Percentiles rank a stretch among this genome's conserved stretches.
These are phyloP conservation scores for Dreissena rostriformis DNA, from an alignment of 1,140 invertebrate genomes.

Conservation along the genomic window DNA sequence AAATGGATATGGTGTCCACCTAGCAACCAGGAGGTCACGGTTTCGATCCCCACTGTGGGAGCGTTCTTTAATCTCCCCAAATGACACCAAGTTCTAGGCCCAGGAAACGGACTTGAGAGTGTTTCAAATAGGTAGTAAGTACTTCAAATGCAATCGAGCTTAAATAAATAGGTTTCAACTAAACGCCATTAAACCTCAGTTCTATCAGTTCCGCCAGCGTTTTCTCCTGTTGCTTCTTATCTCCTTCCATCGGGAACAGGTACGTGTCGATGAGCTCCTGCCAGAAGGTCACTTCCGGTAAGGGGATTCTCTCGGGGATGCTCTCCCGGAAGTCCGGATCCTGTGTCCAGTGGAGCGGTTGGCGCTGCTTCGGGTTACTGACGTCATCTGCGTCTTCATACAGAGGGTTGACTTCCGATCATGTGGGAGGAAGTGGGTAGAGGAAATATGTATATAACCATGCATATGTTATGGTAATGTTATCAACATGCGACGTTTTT, in stretches of 20 bases:
- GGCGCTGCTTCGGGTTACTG: neutral
- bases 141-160: too few relatives aligned
- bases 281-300: slow-evolving; percentile 67
- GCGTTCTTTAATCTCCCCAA: too few relatives aligned
- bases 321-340: slow-evolving; percentile 60
- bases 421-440: too few relatives aligned
- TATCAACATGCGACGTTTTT: too few relatives aligned
- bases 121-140: too few relatives aligned
- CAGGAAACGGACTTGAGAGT: too few relatives aligned
- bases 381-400: slow-evolving; percentile 52
- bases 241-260: slow-evolving; percentile 69
- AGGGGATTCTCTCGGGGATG: slow-evolving; percentile 85
- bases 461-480: too few relatives aligned
- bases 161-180: too few relatives aligned
- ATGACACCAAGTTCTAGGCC: too few relatives aligned
- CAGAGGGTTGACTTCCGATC: slow-evolving; percentile 49
- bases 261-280: slow-evolving; percentile 69
- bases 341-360: slow-evolving; percentile 26
- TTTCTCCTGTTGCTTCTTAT: slow-evolving; percentile 66
- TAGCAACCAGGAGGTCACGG: too few relatives aligned
- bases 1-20: too few relatives aligned
- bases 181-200: slow-evolving; percentile 83
- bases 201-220: slow-evolving; percentile 92
- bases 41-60: too few relatives aligned
- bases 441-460: neutral